phyloP scores from a whole-genome alignment of 2,113 vertebrate genomes.

The Neolamprologus toae region DNA sequence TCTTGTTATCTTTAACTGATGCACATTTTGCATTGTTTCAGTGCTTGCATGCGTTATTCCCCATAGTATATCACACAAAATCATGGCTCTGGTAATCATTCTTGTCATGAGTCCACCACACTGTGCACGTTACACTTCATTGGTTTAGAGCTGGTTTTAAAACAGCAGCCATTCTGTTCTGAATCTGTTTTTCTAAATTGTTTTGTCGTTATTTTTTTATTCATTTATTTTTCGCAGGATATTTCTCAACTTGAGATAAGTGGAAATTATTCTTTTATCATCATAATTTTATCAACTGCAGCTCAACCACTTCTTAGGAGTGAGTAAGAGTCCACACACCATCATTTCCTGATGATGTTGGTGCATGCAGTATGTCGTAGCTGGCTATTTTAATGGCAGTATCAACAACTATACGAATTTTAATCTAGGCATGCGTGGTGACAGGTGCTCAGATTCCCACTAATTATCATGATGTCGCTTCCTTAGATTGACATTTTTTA shows the following conservation, averaged over 20 bases:
- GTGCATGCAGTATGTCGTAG: neutral
- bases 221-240: neutral
- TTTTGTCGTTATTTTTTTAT: neutral
- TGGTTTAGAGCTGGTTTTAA: neutral
- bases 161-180: neutral
- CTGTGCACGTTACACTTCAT: neutral
- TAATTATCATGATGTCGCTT: neutral
- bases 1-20: neutral
- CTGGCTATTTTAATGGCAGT: neutral
- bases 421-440: neutral
- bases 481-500: neutral
- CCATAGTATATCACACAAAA: neutral
- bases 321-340: neutral
- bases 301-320: neutral
- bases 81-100: neutral
- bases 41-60: neutral
- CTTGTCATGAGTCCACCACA: neutral
- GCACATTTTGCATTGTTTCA: neutral
- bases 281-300: neutral
- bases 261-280: neutral
- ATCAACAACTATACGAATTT: neutral
- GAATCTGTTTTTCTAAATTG: neutral
- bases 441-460: neutral
- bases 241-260: neutral
- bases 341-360: neutral